Evolutionary conservation across 2,797 vertebrate genomes (phyloP).

Genomic region (Silurus aristotelis): DNA sequence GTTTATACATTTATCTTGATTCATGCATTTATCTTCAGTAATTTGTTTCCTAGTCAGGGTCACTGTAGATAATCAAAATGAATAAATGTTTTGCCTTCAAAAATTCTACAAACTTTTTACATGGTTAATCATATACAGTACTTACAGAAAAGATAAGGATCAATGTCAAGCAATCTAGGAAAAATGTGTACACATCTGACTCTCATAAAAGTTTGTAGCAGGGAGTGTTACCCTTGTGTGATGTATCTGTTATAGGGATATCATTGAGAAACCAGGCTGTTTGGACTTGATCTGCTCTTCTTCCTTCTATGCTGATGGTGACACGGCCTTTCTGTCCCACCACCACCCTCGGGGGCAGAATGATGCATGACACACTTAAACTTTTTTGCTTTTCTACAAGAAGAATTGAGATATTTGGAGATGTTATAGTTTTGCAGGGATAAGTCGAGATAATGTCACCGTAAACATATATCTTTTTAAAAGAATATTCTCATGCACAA

Average conservation of each 20-base stretch:
- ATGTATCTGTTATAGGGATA: slow-evolving; percentile 72
- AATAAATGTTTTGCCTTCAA: neutral
- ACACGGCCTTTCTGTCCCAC: slow-evolving; percentile 77
- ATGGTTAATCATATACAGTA: neutral
- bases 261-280: slow-evolving; percentile 77
- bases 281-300: slow-evolving; percentile 73
- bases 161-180: neutral
- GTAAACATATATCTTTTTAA: neutral
- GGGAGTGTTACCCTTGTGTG: slow-evolving; percentile 63
- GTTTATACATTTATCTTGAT: neutral
- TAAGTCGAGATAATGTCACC: neutral
- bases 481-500: neutral
- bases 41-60: neutral
- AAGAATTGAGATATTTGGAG: neutral
- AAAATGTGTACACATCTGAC: neutral
- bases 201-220: neutral
- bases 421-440: neutral
- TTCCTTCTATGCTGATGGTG: slow-evolving; percentile 74
- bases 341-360: slow-evolving; percentile 72
- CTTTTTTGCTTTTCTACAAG: slow-evolving; percentile 76
- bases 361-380: slow-evolving; percentile 73
- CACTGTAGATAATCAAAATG: neutral
- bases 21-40: neutral
- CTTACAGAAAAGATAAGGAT: too few relatives aligned
- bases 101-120: neutral